These are phyloP conservation scores for Ardeotis arabs DNA, from an alignment of 2,113 vertebrate genomes.

Conservation along the genomic window DNA sequence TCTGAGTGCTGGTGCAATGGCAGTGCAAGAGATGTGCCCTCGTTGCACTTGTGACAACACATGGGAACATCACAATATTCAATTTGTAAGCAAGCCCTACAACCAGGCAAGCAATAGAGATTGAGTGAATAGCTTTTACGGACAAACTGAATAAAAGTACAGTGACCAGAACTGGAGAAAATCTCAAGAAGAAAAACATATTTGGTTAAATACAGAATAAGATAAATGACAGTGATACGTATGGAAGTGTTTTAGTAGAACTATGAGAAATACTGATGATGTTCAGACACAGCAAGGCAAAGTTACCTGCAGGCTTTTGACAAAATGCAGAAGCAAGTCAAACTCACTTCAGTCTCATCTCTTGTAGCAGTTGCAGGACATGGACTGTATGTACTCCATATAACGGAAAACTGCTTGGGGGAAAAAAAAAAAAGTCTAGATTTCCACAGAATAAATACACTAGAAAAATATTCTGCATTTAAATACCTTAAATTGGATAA, in stretches of 20 bases:
- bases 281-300: neutral
- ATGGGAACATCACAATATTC: neutral
- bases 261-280: neutral
- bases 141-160: neutral
- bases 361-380: neutral
- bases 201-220: neutral
- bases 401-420: neutral
- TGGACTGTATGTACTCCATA: neutral
- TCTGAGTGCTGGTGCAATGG: neutral
- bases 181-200: neutral
- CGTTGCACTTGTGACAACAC: neutral
- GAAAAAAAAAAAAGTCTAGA: neutral
- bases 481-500: constrained; percentile 26
- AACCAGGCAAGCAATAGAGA: neutral
- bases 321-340: neutral
- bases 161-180: neutral
- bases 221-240: neutral
- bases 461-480: constrained; percentile 8
- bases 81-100: neutral
- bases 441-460: constrained; percentile 13
- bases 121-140: neutral
- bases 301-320: neutral
- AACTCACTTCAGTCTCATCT: neutral
- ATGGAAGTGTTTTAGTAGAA: neutral
- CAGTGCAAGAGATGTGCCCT: neutral